phyloP scores from a whole-genome alignment of 2,888 invertebrate genomes.

The Sarcophaga caerulescens region DNA sequence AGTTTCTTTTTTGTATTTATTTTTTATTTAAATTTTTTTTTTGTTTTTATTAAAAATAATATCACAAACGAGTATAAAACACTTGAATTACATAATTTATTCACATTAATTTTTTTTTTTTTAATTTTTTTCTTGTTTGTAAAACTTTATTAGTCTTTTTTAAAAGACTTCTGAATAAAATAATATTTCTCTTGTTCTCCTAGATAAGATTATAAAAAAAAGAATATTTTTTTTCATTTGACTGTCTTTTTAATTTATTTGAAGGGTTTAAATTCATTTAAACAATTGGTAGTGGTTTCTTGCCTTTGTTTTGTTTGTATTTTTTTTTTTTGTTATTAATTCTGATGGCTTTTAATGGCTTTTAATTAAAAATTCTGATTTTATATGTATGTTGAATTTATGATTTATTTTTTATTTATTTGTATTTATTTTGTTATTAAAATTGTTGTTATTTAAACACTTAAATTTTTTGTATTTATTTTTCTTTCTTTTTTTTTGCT shows the following conservation, averaged over 20 bases:
- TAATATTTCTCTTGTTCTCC: not conserved
- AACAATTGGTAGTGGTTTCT: not conserved
- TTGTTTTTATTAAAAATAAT: not conserved
- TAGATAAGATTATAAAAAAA: not conserved
- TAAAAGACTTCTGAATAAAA: not conserved
- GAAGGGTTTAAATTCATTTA: not conserved
- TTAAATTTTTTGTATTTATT: not conserved
- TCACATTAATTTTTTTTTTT: constrained; percentile 21
- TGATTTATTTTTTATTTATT: not conserved
- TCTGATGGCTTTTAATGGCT: not conserved
- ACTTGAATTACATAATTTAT: not conserved
- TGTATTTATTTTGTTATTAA: not conserved
- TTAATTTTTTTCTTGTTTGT: not conserved
- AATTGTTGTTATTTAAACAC: constrained; percentile 17
- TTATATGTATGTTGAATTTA: not conserved
- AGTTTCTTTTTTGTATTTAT: not conserved
- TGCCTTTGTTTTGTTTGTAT: not conserved
- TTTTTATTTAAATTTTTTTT: constrained; percentile 29
- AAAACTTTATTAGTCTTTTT: not conserved
- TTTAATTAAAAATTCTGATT: constrained; percentile 1
- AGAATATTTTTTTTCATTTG: constrained; percentile 10
- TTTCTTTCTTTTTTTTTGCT: too few species aligned
- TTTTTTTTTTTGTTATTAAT: not conserved
- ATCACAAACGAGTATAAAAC: not conserved
- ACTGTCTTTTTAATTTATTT: not conserved